Evolutionary conservation across 2,113 vertebrate genomes (phyloP).

Genomic region (Gymnogyps californianus): DNA sequence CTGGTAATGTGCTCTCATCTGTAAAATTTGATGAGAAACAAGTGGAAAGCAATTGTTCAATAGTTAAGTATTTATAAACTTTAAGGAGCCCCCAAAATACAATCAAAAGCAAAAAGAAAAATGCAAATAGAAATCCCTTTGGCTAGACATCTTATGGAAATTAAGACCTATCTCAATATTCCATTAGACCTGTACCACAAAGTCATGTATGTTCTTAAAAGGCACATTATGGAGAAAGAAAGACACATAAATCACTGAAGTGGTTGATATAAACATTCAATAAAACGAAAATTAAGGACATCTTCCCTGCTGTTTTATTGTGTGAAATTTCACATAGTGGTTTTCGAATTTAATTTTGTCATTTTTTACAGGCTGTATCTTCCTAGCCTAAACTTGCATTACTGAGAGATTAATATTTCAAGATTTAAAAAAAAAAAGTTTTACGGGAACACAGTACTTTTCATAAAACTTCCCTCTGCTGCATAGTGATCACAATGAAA

Average conservation of each 20-base stretch:
- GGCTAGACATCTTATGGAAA: not conserved
- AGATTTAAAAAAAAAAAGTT: not conserved
- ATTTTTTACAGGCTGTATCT: not conserved
- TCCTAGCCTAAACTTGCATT: not conserved
- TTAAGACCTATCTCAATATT: not conserved
- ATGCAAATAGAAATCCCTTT: rapidly evolving
- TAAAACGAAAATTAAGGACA: not conserved
- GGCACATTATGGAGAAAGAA: not conserved
- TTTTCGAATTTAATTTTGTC: not conserved
- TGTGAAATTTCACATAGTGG: not conserved
- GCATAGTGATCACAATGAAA: not conserved
- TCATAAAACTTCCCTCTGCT: not conserved
- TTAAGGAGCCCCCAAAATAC: not conserved
- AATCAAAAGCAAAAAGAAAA: not conserved
- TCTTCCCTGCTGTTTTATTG: not conserved
- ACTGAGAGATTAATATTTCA: not conserved
- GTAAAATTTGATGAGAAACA: not conserved
- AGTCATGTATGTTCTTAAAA: not conserved
- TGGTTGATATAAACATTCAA: not conserved
- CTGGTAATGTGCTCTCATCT: not conserved
- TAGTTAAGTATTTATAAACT: not conserved
- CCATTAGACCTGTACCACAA: not conserved
- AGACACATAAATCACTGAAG: not conserved
- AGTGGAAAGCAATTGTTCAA: not conserved
- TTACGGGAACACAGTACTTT: not conserved